Conservation (phyloP, 2,113 vertebrate species). For the Pangasianodon gigas region DNA sequence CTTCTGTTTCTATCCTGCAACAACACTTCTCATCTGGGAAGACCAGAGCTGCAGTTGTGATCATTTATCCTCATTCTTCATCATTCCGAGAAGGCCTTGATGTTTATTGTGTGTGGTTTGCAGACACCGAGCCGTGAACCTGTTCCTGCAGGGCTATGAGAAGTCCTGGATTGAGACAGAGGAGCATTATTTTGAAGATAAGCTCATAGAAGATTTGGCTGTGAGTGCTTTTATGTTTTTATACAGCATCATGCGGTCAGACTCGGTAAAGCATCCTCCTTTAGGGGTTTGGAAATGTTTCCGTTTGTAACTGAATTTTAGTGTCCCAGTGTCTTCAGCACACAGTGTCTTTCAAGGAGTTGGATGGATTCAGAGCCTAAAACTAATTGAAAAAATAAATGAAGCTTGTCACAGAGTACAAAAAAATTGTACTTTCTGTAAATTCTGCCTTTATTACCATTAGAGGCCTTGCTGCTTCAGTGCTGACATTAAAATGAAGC, state of each 20-base stretch:
- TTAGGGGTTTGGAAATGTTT: background rate
- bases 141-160: constrained; percentile 96
- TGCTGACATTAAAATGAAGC: background rate
- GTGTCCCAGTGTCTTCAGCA: background rate
- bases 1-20: background rate
- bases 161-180: constrained; percentile 97
- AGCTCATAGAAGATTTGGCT: constrained; percentile 94
- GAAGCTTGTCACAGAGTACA: background rate
- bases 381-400: background rate
- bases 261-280: background rate
- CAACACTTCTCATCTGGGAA: background rate
- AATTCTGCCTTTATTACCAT: background rate
- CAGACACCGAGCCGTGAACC: constrained; percentile 92
- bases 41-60: background rate
- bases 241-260: background rate
- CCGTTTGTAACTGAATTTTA: background rate
- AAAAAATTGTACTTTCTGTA: background rate
- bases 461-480: background rate
- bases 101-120: constrained; percentile 39
- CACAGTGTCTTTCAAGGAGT: background rate
- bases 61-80: background rate
- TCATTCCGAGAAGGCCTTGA: background rate
- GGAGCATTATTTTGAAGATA: constrained; percentile 97
- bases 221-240: constrained; percentile 67
- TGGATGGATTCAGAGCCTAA: background rate